These are phyloP conservation scores for Poecilia latipinna DNA, from an alignment of 2,113 vertebrate genomes.

Conservation along the genomic window DNA sequence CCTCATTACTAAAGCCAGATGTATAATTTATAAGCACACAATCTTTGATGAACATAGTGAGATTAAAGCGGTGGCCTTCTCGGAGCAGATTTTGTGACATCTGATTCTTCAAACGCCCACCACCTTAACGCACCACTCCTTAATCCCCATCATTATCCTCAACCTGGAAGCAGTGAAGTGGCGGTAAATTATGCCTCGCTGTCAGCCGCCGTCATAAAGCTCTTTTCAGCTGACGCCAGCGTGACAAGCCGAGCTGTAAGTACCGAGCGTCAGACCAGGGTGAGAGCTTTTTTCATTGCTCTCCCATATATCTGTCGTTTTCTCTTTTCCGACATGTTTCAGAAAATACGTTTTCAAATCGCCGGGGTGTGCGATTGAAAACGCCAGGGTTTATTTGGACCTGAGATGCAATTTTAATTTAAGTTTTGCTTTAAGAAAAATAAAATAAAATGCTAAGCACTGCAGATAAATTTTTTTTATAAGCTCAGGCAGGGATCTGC, in stretches of 20 bases:
- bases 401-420: neutral
- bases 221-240: slow-evolving; percentile 45
- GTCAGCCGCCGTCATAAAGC: slow-evolving; percentile 58
- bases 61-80: neutral
- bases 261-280: slow-evolving; percentile 11
- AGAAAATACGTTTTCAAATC: neutral
- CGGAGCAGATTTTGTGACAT: slow-evolving; percentile 17
- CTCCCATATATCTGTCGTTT: slow-evolving; percentile 5
- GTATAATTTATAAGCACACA: neutral
- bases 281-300: slow-evolving; percentile 23
- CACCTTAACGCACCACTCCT: slow-evolving; percentile 23
- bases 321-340: neutral
- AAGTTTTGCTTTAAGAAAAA: neutral
- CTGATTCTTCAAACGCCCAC: slow-evolving; percentile 14
- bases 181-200: slow-evolving; percentile 60
- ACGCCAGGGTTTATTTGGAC: neutral
- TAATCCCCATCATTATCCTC: slow-evolving; percentile 59
- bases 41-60: neutral
- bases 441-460: neutral
- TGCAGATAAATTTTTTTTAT: neutral
- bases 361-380: neutral
- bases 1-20: neutral
- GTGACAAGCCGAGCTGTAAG: slow-evolving; percentile 37
- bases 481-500: neutral
- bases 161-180: slow-evolving; percentile 57